Evolutionary conservation across 2,888 invertebrate species (phyloP).

Genomic region (Parasteatoda lunata): DNA sequence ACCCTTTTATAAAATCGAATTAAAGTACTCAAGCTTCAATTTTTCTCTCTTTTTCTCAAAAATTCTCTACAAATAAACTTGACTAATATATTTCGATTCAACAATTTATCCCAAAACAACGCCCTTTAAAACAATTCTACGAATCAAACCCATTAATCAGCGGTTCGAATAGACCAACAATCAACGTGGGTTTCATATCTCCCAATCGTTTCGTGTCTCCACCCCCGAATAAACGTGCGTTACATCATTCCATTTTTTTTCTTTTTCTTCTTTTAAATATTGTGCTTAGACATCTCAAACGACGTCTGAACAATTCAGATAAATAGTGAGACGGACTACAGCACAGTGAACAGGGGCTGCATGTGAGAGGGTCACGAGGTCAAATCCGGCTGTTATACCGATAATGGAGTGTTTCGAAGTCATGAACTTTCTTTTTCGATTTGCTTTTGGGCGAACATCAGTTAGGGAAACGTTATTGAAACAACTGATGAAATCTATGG

Average conservation of each 20-base stretch:
- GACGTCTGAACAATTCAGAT: neutral
- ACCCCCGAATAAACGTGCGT: conserved; percentile 44
- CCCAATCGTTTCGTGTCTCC: conserved; percentile 39
- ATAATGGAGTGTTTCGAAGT: conserved; percentile 31
- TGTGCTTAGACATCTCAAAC: neutral
- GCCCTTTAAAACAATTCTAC: conserved; percentile 35
- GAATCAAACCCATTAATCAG: conserved; percentile 60
- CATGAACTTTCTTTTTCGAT: conserved; percentile 51
- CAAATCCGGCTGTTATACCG: conserved; percentile 63
- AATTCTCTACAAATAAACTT: no score
- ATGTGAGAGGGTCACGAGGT: conserved; percentile 37
- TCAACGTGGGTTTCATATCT: conserved; percentile 29
- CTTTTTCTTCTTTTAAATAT: neutral
- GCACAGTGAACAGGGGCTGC: conserved; percentile 10
- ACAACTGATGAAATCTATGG: no score
- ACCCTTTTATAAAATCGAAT: no score
- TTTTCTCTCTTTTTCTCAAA: no score
- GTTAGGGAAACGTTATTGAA: no score
- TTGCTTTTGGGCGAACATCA: conserved; percentile 3
- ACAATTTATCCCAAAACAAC: neutral
- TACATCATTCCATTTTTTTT: neutral
- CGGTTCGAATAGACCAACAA: conserved; percentile 22
- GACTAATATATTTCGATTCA: no score
- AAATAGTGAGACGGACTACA: neutral
- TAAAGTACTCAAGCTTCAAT: no score